These are phyloP conservation scores for Crambe crambe DNA, from an alignment of 37 sponge, comb jelly and placozoan species.

Conservation along the genomic window DNA sequence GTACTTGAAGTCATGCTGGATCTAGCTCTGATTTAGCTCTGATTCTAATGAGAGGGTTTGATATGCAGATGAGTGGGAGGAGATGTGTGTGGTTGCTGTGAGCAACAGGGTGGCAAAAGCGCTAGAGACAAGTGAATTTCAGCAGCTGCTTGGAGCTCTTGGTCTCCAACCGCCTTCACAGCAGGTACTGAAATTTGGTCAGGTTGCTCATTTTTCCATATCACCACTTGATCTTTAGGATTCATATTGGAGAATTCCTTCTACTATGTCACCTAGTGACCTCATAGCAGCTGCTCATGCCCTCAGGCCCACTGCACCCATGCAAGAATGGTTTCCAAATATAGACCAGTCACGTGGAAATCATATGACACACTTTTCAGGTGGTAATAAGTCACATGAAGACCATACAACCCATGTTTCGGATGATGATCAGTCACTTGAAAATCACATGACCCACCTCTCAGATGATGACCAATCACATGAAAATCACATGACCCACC, in stretches of 20 bases:
- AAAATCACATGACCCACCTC: background rate
- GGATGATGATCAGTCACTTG: background rate
- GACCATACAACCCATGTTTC: background rate
- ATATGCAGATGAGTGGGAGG: constrained; percentile 79
- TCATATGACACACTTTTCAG: background rate
- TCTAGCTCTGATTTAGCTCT: too few species aligned
- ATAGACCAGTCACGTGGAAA: background rate
- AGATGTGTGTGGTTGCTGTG: constrained; percentile 69
- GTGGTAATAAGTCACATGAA: background rate
- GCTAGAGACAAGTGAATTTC: constrained; percentile 25
- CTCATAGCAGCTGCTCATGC: constrained; percentile 31
- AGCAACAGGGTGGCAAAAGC: constrained; percentile 43
- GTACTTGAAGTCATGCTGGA: too few species aligned
- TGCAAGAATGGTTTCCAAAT: background rate
- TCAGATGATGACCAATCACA: background rate
- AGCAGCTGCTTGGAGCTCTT: constrained; percentile 47
- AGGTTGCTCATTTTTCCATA: background rate
- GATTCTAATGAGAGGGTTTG: too few species aligned
- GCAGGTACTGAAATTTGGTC: constrained; percentile 15
- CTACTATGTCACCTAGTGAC: constrained; percentile 42
- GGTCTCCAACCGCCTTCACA: constrained; percentile 65
- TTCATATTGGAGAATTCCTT: constrained; percentile 78
- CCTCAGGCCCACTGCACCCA: constrained; percentile 4
- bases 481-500: background rate
- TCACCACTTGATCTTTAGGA: constrained; percentile 59